Percentiles rank a stretch among this genome's conserved stretches.
Evolutionary conservation across 2,888 invertebrate species (phyloP).

Genomic region (Sarcophaga caerulescens): DNA sequence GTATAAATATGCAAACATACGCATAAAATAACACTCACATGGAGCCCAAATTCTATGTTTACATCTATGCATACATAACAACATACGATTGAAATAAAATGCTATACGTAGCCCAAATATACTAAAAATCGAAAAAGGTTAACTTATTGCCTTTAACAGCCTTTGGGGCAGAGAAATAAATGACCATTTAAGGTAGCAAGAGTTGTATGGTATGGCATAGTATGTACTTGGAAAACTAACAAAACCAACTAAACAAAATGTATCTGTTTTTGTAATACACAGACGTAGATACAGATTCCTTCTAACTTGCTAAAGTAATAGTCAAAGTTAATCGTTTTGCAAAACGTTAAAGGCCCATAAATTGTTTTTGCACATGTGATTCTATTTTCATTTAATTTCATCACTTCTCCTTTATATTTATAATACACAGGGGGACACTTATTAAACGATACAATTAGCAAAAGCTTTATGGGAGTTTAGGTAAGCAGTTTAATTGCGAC

Average conservation of each 20-base stretch:
- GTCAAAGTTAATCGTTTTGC: constrained; percentile 48
- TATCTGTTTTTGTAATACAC: background rate
- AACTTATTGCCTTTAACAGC: constrained; percentile 39
- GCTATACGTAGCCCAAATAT: background rate
- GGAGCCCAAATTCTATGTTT: background rate
- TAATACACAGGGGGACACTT: background rate
- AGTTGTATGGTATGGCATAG: background rate
- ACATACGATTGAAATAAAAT: constrained; percentile 27
- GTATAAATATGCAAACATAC: background rate
- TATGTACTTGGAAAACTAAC: background rate
- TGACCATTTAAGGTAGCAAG: constrained; percentile 13
- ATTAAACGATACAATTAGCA: background rate
- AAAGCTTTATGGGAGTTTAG: too few species aligned
- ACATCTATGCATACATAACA: too few species aligned
- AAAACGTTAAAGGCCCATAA: constrained; percentile 56
- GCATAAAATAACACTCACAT: background rate
- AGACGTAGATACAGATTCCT: background rate
- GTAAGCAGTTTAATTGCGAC: too few species aligned
- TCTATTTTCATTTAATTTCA: constrained; percentile 45
- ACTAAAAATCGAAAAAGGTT: constrained; percentile 21
- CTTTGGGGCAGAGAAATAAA: constrained; percentile 18
- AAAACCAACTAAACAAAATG: background rate
- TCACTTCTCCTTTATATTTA: background rate
- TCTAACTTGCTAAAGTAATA: constrained; percentile 25
- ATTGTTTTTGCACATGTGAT: constrained; percentile 52